A percentile compares a stretch with the other conserved stretches of the same genome.
phyloP scores from a whole-genome alignment of 2,888 invertebrate genomes.

The Thecocarcelia acutangulata region DNA sequence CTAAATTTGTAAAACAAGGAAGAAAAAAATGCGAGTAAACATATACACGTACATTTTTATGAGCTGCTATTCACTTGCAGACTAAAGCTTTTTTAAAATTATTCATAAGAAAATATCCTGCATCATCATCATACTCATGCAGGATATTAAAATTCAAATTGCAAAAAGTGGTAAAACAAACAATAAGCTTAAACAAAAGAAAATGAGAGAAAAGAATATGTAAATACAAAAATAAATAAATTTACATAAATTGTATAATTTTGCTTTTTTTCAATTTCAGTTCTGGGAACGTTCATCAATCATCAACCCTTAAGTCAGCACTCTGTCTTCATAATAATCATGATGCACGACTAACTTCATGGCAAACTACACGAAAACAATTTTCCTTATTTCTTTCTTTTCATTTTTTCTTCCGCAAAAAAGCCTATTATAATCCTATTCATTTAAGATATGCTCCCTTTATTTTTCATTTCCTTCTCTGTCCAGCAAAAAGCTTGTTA shows the following conservation, averaged over 20 bases:
- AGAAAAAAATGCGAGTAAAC: not conserved
- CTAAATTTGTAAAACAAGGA: too few species aligned
- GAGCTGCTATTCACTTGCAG: not conserved
- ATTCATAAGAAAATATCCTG: slow-evolving; percentile 2
- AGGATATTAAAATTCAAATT: slow-evolving; percentile 26
- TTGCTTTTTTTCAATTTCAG: slow-evolving; percentile 20
- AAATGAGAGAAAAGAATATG: not conserved
- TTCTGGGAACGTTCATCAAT: slow-evolving; percentile 15
- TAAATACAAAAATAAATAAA: not conserved
- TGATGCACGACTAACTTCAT: too few species aligned
- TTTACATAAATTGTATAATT: slow-evolving; percentile 24
- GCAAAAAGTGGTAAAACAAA: too few species aligned
- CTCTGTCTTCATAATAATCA: too few species aligned
- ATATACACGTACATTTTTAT: not conserved
- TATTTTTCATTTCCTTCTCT: not conserved
- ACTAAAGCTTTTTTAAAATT: slow-evolving; percentile 8
- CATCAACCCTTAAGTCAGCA: not conserved
- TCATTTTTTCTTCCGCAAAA: too few species aligned
- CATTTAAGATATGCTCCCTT: slow-evolving; percentile 6
- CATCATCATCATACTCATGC: slow-evolving; percentile 11
- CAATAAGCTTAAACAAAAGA: too few species aligned
- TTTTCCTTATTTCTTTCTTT: not conserved
- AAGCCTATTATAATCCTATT: slow-evolving; percentile 25
- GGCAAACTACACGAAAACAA: not conserved
- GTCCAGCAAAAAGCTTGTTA: slow-evolving; percentile 3